phyloP scores from a whole-genome alignment of 2,113 vertebrate genomes.

The Sclerurus mexicanus region DNA sequence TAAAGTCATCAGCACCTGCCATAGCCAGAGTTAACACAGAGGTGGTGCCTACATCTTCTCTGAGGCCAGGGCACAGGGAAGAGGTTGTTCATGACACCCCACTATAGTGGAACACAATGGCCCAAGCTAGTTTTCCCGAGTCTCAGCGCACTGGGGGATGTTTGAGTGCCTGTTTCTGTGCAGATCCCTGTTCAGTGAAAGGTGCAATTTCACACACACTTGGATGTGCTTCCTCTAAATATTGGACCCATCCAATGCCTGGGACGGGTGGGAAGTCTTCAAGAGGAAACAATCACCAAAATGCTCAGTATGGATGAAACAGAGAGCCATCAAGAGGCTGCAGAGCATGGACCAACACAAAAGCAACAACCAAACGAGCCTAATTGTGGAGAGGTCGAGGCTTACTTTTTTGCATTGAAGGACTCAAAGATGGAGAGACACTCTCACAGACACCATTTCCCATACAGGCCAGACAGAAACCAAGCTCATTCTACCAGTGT shows the following conservation, averaged over 20 bases:
- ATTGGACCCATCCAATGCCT: neutral
- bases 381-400: neutral
- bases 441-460: rapidly evolving
- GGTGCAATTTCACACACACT: neutral
- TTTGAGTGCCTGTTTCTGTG: neutral
- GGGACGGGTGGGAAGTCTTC: neutral
- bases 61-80: neutral
- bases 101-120: neutral
- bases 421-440: neutral
- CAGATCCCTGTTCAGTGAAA: rapidly evolving
- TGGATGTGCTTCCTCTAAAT: neutral
- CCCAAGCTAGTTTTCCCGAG: neutral
- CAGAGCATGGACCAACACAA: neutral
- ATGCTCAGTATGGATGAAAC: neutral
- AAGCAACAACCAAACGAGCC: neutral
- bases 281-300: neutral
- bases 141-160: neutral
- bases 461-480: neutral
- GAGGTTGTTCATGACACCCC: neutral
- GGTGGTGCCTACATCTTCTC: neutral
- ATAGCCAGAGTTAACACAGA: neutral
- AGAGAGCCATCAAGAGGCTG: neutral
- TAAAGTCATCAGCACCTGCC: neutral
- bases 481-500: rapidly evolving
- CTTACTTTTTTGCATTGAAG: neutral